Evolutionary conservation across 2,888 invertebrate species (phyloP), one percentile per base, ranked within the genome.

Genomic region (Nymphalis polychloros): DNA sequence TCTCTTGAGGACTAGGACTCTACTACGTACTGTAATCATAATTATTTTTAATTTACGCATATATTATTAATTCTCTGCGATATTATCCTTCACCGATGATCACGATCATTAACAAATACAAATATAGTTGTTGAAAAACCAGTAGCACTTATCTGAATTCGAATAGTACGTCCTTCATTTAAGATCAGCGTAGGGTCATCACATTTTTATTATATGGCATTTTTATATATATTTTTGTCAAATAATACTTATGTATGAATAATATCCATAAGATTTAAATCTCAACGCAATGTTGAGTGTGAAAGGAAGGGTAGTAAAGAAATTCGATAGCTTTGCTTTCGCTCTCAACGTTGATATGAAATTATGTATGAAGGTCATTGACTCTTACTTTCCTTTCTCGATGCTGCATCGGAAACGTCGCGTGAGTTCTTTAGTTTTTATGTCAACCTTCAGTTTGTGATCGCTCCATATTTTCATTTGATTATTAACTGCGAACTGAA

Each of bases 311-410:
- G 63, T 48, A 10, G 50, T 64, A 41, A 65, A 64, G 69, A 72
- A 69, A 69, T 65, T 60, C 49, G 47, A 69, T 60, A 72, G 61
- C 64, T 64, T 73, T 62, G 69, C 69, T 75, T 72, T 72, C 73
- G 67, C 72, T 72, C 69, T 73, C 72, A 61, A 69, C 61, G 50
- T 13, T 55, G 31, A 68, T 67, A 64, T 65, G 64, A 69, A 69
- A 67, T 74, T 66, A 67, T 70, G 20, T 66, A 68, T 35, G 68
- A 64, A 74, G 75, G 69, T 77, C 73, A 64, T 75, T 71, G 73
- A 73, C 76, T 71, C 72, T 76, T 55, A 75, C 77, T 78, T 77
- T 77, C 75, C 67, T 72, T 73, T 76, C 35, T 46, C 60, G 62
- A 67, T 68, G 31, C 59, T 63, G 63, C 59, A 17, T 70, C 67